These are phyloP conservation scores for Agonum fuliginosum DNA, from an alignment of 2,888 invertebrate genomes.

Conservation along the genomic window DNA sequence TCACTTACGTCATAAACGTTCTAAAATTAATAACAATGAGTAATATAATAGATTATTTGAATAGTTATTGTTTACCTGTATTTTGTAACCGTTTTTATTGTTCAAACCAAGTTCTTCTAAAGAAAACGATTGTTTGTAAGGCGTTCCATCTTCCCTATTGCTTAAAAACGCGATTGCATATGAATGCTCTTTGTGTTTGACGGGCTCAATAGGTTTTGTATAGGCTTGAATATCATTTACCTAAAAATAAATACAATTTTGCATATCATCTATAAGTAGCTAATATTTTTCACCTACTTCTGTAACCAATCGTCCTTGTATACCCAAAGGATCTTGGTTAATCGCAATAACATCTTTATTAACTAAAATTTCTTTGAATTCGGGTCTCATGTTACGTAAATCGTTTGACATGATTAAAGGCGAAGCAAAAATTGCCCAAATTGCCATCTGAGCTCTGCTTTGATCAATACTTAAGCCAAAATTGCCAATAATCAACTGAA, in stretches of 20 bases:
- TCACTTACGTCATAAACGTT: neutral
- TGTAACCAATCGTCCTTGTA: slow-evolving; percentile 76
- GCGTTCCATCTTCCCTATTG: slow-evolving; percentile 72
- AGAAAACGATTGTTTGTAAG: slow-evolving; percentile 70
- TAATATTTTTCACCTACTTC: slow-evolving; percentile 67
- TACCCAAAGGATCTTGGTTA: slow-evolving; percentile 81
- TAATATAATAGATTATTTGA: neutral
- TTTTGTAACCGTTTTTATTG: slow-evolving; percentile 68
- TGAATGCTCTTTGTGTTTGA: slow-evolving; percentile 72
- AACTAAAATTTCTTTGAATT: slow-evolving; percentile 77
- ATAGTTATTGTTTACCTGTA: slow-evolving; percentile 67
- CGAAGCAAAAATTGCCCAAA: slow-evolving; percentile 84
- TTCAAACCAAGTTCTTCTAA: slow-evolving; percentile 68
- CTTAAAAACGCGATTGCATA: slow-evolving; percentile 78
- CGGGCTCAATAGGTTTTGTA: slow-evolving; percentile 75
- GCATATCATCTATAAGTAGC: neutral
- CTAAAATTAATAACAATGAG: neutral
- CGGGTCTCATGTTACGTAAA: slow-evolving; percentile 76
- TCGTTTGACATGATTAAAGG: slow-evolving; percentile 84
- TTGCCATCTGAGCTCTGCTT: slow-evolving; percentile 82
- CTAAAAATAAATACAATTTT: slow-evolving; percentile 63
- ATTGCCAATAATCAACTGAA: slow-evolving; percentile 77
- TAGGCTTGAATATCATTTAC: slow-evolving; percentile 75
- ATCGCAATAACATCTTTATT: slow-evolving; percentile 79
- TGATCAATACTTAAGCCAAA: slow-evolving; percentile 81